These are phyloP conservation scores for Columba livia DNA, from an alignment of 2,113 vertebrate species.

Conservation along the genomic window DNA sequence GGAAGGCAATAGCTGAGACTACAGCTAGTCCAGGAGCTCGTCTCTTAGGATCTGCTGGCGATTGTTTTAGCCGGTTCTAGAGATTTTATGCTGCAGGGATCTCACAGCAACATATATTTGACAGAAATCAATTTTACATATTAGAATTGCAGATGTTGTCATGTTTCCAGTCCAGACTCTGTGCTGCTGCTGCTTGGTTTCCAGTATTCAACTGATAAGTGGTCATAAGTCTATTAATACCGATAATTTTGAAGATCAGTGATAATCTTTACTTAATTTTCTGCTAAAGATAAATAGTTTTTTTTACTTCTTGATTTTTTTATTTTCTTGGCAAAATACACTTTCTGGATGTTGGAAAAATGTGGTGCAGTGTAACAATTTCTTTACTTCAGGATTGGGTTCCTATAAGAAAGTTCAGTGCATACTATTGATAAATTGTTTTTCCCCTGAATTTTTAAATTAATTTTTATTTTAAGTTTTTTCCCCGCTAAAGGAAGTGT, in stretches of 20 bases:
- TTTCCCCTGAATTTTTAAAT: neutral
- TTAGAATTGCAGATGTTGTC: neutral
- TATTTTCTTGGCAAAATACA: neutral
- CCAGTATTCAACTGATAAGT: neutral
- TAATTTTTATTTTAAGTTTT: neutral
- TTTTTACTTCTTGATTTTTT: neutral
- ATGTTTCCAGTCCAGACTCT: neutral
- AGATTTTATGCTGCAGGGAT: neutral
- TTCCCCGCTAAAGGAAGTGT: neutral
- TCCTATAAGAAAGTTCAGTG: neutral
- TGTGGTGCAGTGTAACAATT: neutral
- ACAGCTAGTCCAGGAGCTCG: neutral
- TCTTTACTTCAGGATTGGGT: neutral
- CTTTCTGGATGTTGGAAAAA: neutral
- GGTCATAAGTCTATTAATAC: neutral
- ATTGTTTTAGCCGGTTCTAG: neutral
- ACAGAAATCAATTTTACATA: neutral
- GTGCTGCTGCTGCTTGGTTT: neutral
- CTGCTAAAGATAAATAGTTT: neutral
- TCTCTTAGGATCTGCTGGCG: neutral
- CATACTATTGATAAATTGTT: neutral
- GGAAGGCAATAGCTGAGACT: neutral
- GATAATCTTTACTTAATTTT: neutral
- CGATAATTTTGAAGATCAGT: neutral
- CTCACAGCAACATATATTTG: neutral